A percentile compares a stretch with the other conserved stretches of the same genome.
Conservation (phyloP, 2,113 vertebrate genomes). For the Jaculus jaculus region DNA sequence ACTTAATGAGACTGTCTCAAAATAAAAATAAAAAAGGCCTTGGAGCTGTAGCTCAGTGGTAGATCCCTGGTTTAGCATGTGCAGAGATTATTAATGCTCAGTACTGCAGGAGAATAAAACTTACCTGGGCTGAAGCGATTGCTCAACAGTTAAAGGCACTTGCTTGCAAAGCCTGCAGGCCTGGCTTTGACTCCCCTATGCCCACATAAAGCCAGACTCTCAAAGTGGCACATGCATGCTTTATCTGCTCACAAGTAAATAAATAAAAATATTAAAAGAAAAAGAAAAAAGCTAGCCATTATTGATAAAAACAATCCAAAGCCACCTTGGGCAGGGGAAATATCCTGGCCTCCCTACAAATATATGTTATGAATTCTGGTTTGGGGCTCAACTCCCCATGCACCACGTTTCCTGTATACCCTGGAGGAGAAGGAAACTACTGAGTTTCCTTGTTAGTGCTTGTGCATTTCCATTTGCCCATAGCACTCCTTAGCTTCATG, state of each 20-base stretch:
- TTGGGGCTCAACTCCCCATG: background rate
- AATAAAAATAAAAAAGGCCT: background rate
- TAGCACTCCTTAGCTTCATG: background rate
- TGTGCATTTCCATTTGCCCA: background rate
- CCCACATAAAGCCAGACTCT: too few species aligned
- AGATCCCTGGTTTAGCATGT: background rate
- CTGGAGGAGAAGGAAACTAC: background rate
- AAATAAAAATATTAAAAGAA: too few species aligned
- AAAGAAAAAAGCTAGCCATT: background rate
- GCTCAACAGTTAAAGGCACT: too few species aligned
- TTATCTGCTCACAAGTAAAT: too few species aligned
- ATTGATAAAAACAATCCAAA: conserved; percentile 7
- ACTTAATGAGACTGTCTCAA: background rate
- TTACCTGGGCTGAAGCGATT: background rate
- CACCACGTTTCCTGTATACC: background rate
- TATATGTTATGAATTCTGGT: background rate
- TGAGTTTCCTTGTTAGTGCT: background rate
- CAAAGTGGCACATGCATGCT: too few species aligned
- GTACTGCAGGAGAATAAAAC: background rate
- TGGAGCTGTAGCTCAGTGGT: background rate
- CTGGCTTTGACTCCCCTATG: too few species aligned
- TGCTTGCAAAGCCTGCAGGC: too few species aligned
- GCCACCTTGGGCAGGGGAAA: background rate
- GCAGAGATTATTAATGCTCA: background rate
- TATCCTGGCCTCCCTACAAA: background rate